A percentile compares a stretch with the other conserved stretches of the same genome.
phyloP scores from a whole-genome alignment of 1,140 invertebrate genomes.

The Anoplolepis gracilipes region DNA sequence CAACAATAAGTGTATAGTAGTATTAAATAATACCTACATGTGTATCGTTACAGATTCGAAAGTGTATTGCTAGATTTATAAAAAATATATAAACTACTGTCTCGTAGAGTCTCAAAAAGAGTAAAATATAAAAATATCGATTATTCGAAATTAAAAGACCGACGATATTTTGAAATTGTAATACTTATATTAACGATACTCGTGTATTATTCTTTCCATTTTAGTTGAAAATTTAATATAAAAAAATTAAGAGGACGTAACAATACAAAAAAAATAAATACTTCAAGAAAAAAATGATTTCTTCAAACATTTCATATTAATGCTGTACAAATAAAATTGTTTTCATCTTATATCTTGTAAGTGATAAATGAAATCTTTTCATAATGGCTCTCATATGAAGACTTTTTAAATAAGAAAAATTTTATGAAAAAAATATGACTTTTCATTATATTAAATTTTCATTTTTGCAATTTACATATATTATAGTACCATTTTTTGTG shows the following conservation, averaged over 20 bases:
- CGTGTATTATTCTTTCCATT: not conserved
- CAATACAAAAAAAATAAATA: too few species aligned
- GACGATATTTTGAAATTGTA: not conserved
- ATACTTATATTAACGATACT: not conserved
- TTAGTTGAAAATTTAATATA: not conserved
- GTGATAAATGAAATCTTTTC: slow-evolving; percentile 4
- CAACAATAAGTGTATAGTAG: not conserved
- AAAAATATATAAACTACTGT: not conserved
- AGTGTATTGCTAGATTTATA: not conserved
- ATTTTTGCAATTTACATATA: not conserved
- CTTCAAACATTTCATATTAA: not conserved
- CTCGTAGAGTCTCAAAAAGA: not conserved
- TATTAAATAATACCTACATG: not conserved
- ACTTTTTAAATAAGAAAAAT: not conserved
- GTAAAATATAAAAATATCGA: not conserved
- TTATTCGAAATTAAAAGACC: not conserved
- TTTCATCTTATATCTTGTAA: not conserved
- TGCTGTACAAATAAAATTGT: not conserved
- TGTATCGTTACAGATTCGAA: too few species aligned
- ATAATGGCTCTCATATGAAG: not conserved
- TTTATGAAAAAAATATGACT: slow-evolving; percentile 15
- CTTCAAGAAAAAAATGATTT: not conserved
- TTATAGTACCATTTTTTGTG: too few species aligned
- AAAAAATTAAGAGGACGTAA: not conserved
- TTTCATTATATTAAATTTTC: not conserved